Base-by-base conservation (phyloP, 2,797 vertebrate species). In the Ctenopoma multispine region DNA sequence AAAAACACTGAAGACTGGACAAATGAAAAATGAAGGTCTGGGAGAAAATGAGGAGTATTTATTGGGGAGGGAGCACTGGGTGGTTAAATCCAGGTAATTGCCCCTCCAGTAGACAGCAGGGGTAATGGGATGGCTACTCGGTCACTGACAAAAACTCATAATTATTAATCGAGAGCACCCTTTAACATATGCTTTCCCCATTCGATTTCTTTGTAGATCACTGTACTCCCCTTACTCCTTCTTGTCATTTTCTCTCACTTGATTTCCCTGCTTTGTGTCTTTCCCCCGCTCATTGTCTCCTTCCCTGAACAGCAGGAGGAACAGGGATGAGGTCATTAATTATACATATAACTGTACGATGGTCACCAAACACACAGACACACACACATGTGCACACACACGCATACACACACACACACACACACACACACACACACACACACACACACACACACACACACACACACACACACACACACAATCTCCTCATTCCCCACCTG, bases 241-340 rank as follows among this genome's bases (percentile, higher is more conserved):
- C 27, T 54, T 55, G 23, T 47, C 66, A 69, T 75, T 71, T 72
- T 81, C 61, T 57, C 31, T 70, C 58, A 67, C 78, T 66, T 36
- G 10, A 55, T 46, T 62, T 73, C 44, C 23, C 14, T 31, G 41
- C 46, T 79, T 72, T 87, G 58, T 71, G 24, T 78, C 72, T 76
- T 61, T 70, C 4, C 1, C 23, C 27, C n/a, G 7, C 63, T 64
- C 63, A 65, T 21, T 66, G 59, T 77, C 77, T 82, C 47, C 47
- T 74, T 54, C n/a, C 47, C 24, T 18, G 38, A 76, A 82, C 87
- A 92, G 88, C 88, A 80, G 89, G 83, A 84, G 75, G 47, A 81
- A 55, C 81, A 75, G 75, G 75, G 80, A 83, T 83, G 81, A 88
- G 87, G 82, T 89, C 87, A 92, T 91, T 89, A 92, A 92, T 92